A percentile compares a stretch with the other conserved stretches of the same genome.
Evolutionary conservation across 2,113 vertebrate species (phyloP).

Genomic region (Alligator mississippiensis): DNA sequence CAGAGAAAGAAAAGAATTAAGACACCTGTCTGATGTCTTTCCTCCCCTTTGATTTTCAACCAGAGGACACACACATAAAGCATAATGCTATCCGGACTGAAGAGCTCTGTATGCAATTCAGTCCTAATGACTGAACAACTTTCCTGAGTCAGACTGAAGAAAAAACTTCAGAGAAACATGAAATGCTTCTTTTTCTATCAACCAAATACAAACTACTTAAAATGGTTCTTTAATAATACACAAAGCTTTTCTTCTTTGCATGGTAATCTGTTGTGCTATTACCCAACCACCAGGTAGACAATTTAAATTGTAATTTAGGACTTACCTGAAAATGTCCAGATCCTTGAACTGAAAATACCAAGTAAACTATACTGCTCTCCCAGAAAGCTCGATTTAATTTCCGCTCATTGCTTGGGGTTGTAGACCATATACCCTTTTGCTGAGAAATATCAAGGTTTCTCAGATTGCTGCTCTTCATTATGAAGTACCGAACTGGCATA

Average conservation of each 20-base stretch:
- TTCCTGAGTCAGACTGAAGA: neutral
- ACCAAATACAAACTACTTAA: neutral
- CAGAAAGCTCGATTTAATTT: conserved; percentile 89
- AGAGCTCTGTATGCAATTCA: neutral
- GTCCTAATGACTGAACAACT: neutral
- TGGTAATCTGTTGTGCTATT: rapidly evolving
- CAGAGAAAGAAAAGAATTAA: neutral
- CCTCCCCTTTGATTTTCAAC: neutral
- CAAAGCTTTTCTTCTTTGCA: neutral
- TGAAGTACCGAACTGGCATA: conserved; percentile 85
- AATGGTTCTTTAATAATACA: neutral
- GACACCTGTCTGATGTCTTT: neutral
- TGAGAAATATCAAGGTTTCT: conserved; percentile 93
- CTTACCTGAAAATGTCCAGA: conserved; percentile 94
- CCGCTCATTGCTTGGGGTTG: conserved; percentile 86
- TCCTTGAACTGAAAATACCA: conserved; percentile 94
- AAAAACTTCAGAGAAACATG: neutral
- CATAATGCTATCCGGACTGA: neutral
- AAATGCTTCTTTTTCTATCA: neutral
- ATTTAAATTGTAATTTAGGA: neutral
- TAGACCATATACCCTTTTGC: conserved; percentile 93
- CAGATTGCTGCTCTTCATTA: conserved; percentile 93
- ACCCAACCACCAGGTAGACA: neutral
- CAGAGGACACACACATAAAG: neutral
- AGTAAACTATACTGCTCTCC: conserved; percentile 83